phyloP scores from a whole-genome alignment of 2,113 vertebrate genomes.

The Pavo muticus region DNA sequence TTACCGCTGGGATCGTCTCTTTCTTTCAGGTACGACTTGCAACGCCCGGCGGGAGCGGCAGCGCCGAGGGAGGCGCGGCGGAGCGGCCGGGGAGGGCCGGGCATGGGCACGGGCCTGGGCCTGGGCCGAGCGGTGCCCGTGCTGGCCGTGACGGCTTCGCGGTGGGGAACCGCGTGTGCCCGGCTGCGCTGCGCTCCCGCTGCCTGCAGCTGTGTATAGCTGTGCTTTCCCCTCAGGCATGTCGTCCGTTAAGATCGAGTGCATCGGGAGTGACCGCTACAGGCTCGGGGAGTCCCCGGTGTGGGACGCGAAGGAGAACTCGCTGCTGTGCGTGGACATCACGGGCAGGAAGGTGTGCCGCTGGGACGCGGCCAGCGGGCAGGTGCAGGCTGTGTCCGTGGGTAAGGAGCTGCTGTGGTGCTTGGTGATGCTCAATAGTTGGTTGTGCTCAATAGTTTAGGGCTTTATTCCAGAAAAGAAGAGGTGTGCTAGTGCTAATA shows the following conservation, averaged over 20 bases:
- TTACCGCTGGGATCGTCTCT: background rate
- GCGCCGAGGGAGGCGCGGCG: background rate
- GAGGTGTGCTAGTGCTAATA: background rate
- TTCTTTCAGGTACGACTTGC: no score
- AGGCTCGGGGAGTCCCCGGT: constrained; percentile 88
- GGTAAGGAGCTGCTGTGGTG: constrained; percentile 76
- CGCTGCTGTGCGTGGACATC: constrained; percentile 90
- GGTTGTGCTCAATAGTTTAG: background rate
- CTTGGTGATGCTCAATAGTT: background rate
- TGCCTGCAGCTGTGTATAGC: no score
- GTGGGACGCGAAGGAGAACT: constrained; percentile 88
- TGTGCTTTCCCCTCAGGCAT: constrained; percentile 63
- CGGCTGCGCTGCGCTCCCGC: no score
- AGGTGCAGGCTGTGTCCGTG: constrained; percentile 76
- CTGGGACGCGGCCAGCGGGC: constrained; percentile 81
- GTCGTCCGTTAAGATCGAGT: constrained; percentile 87
- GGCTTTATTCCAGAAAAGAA: background rate
- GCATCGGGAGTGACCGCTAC: constrained; percentile 73
- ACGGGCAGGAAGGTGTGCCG: constrained; percentile 81
- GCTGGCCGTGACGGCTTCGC: no score
- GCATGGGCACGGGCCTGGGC: background rate
- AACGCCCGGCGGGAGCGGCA: background rate
- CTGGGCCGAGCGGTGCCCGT: no score
- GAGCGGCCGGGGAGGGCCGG: background rate
- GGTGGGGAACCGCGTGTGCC: background rate